Evolutionary conservation across 2,113 vertebrate genomes (phyloP).

Genomic region (Daboia siamensis): DNA sequence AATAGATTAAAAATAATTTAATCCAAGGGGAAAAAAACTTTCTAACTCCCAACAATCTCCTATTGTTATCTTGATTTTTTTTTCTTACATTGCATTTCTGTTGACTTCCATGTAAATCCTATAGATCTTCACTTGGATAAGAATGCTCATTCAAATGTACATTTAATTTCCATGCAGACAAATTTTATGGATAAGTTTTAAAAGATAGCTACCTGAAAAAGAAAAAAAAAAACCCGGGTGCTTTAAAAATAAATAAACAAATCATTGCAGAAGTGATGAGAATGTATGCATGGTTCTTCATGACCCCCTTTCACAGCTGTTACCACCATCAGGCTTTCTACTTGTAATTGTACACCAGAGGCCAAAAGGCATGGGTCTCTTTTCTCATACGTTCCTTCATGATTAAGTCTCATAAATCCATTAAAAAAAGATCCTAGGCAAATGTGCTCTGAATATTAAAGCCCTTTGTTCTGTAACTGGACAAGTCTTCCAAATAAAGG

Average conservation of each 20-base stretch:
- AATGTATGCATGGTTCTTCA: background rate
- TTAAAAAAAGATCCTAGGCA: background rate
- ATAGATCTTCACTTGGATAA: background rate
- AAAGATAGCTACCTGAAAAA: background rate
- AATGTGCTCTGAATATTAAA: background rate
- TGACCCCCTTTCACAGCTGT: conserved; percentile 10
- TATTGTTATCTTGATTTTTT: background rate
- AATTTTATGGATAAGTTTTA: background rate
- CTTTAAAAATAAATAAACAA: background rate
- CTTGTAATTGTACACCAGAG: conserved; percentile 14
- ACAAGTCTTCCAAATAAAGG: conserved; percentile 9
- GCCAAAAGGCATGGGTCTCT: background rate
- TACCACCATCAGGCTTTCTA: background rate
- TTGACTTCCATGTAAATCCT: background rate
- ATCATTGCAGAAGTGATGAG: background rate
- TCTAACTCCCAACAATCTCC: background rate
- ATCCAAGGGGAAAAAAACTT: background rate
- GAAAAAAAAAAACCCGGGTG: background rate
- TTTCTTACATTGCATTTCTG: background rate
- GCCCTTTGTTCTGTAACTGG: background rate
- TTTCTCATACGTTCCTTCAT: background rate
- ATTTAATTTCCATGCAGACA: background rate
- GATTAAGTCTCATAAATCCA: conserved; percentile 10
- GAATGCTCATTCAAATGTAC: background rate
- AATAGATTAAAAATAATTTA: background rate